A percentile compares a stretch with the other conserved stretches of the same genome.
Evolutionary conservation across 92 coral and sea anemone genomes (phyloP).

Genomic region (Scolanthus callimorphus): DNA sequence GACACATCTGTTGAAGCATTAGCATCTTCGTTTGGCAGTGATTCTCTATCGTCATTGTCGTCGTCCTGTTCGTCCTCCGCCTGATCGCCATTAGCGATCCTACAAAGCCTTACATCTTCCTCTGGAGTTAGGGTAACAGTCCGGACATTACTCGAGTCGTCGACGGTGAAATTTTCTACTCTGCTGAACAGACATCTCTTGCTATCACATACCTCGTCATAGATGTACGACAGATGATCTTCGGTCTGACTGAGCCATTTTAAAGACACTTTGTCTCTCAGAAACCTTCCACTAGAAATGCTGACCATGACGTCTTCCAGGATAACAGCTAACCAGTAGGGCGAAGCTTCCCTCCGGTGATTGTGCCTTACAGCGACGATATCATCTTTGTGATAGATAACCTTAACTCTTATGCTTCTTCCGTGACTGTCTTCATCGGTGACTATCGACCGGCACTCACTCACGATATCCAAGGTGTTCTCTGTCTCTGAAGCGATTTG

Average conservation of each 20-base stretch:
- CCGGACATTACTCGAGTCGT: background rate
- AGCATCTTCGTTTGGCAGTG: background rate
- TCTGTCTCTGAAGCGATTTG: constrained; percentile 16
- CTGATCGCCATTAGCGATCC: background rate
- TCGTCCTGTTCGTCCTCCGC: background rate
- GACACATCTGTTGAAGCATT: background rate
- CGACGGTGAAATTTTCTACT: constrained; percentile 7
- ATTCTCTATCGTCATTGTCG: background rate
- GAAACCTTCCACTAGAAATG: constrained; percentile 18
- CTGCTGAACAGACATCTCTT: constrained; percentile 29
- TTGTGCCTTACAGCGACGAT: constrained; percentile 39
- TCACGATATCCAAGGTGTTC: constrained; percentile 8
- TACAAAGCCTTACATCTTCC: background rate
- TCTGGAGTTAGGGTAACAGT: constrained; percentile 1
- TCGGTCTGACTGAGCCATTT: constrained; percentile 38
- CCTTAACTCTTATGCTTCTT: constrained; percentile 24
- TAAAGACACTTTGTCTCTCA: constrained; percentile 12
- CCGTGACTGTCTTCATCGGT: constrained; percentile 5
- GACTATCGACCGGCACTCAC: constrained; percentile 26
- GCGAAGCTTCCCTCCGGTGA: constrained; percentile 36
- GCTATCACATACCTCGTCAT: constrained; percentile 32
- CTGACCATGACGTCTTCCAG: constrained; percentile 30
- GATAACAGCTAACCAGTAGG: constrained; percentile 39
- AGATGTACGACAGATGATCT: constrained; percentile 24
- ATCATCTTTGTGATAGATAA: constrained; percentile 22